Evolutionary conservation across 2,888 invertebrate genomes (phyloP).

Genomic region (Cephus pulcher): DNA sequence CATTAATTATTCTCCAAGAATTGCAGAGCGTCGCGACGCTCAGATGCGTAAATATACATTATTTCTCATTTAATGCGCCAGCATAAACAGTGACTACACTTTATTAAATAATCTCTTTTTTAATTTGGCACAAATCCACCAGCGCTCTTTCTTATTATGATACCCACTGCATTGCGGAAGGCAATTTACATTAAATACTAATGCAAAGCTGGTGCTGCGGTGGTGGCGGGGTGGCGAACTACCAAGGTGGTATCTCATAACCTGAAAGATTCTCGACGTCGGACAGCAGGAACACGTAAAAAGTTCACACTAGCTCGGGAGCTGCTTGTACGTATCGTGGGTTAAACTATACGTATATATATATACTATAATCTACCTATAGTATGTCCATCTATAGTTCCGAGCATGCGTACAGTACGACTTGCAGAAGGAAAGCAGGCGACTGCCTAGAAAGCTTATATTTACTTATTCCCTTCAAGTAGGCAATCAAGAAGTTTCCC

Average conservation of each 20-base stretch:
- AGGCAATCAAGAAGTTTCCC: slow-evolving; percentile 7
- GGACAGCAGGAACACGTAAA: too few species aligned
- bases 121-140: slow-evolving; percentile 4
- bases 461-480: slow-evolving; percentile 5
- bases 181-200: slow-evolving; percentile 21
- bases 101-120: slow-evolving; percentile 3
- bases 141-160: not conserved
- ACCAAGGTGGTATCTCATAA: too few species aligned
- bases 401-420: too few species aligned
- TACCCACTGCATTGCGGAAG: slow-evolving; percentile 19
- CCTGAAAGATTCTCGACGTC: too few species aligned
- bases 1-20: too few species aligned
- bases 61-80: not conserved
- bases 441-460: not conserved
- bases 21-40: not conserved
- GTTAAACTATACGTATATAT: too few species aligned
- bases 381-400: too few species aligned
- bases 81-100: not conserved
- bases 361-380: too few species aligned
- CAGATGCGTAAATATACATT: not conserved
- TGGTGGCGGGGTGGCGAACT: not conserved
- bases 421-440: not conserved
- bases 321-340: too few species aligned
- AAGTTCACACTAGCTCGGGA: too few species aligned
- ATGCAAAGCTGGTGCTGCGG: slow-evolving; percentile 11